A percentile compares a stretch with the other conserved stretches of the same genome.
phyloP scores from a whole-genome alignment of 2,797 vertebrate species.

The Varecia variegata region DNA sequence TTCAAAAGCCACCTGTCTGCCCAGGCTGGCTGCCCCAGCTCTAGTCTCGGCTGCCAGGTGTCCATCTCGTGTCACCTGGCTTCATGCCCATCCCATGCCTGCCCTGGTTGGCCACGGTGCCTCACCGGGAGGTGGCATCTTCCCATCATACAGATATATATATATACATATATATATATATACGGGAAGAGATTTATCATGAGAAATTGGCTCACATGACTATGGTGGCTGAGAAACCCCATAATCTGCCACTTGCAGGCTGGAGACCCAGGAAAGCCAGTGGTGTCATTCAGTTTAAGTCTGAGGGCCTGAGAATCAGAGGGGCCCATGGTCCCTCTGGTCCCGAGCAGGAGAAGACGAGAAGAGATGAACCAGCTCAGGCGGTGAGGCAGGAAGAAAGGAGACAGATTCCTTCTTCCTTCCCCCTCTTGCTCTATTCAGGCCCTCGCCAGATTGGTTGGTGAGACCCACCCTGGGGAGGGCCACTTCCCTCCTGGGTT shows the following conservation, averaged over 20 bases:
- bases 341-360: background rate
- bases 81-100: background rate
- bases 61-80: background rate
- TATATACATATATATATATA: background rate
- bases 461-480: background rate
- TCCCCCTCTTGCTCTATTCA: background rate
- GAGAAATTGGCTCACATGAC: background rate
- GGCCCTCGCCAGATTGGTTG: background rate
- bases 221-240: background rate
- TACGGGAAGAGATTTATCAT: background rate
- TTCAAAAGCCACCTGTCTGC: too few relatives aligned
- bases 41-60: background rate
- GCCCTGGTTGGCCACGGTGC: fast-evolving
- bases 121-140: fast-evolving
- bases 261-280: background rate
- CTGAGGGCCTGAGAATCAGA: background rate
- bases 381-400: background rate
- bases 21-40: background rate
- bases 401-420: background rate
- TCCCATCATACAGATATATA: background rate
- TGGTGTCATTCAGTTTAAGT: background rate
- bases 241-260: too few relatives aligned
- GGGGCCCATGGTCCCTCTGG: fast-evolving
- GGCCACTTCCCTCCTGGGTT: background rate
- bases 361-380: too few relatives aligned